These are phyloP conservation scores for Acanthurus lineatus DNA, from an alignment of 2,797 vertebrate genomes.

Conservation along the genomic window DNA sequence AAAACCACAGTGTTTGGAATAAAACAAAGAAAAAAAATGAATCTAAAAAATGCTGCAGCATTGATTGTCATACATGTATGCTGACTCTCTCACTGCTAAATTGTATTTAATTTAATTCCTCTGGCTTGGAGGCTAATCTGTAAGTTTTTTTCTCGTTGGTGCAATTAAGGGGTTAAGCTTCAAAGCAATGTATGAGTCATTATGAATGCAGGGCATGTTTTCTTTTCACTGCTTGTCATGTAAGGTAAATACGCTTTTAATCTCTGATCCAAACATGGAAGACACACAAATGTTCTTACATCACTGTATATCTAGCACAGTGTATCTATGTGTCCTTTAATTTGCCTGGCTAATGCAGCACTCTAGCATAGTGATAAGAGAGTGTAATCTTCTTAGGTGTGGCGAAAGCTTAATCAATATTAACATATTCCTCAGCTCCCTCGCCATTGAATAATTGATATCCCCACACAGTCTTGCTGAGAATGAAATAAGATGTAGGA, in stretches of 20 bases:
- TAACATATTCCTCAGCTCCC: slow-evolving; percentile 87
- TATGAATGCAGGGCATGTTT: slow-evolving; percentile 54
- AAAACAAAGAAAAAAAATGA: slow-evolving; percentile 46
- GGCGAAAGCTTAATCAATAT: slow-evolving; percentile 88
- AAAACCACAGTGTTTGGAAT: slow-evolving; percentile 38
- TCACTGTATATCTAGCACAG: slow-evolving; percentile 70
- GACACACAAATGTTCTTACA: slow-evolving; percentile 66
- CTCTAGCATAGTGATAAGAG: slow-evolving; percentile 84
- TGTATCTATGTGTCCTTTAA: slow-evolving; percentile 77
- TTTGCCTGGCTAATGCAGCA: slow-evolving; percentile 82
- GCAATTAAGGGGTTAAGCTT: slow-evolving; percentile 71
- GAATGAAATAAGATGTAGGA: slow-evolving; percentile 89
- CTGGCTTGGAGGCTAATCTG: slow-evolving; percentile 53
- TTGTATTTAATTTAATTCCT: slow-evolving; percentile 46
- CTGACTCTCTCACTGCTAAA: slow-evolving; percentile 1
- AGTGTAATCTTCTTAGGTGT: slow-evolving; percentile 87
- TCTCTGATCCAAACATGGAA: slow-evolving; percentile 75
- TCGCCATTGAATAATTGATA: slow-evolving; percentile 89
- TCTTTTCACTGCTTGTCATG: slow-evolving; percentile 52
- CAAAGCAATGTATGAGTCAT: slow-evolving; percentile 60
- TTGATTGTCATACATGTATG: slow-evolving; percentile 17
- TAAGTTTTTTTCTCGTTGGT: slow-evolving; percentile 34
- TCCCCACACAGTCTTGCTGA: slow-evolving; percentile 85
- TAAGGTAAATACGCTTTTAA: slow-evolving; percentile 73
- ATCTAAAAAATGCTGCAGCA: slow-evolving; percentile 12